Conservation (phyloP, 2,797 vertebrate species). For the Knipowitschia caucasica region DNA sequence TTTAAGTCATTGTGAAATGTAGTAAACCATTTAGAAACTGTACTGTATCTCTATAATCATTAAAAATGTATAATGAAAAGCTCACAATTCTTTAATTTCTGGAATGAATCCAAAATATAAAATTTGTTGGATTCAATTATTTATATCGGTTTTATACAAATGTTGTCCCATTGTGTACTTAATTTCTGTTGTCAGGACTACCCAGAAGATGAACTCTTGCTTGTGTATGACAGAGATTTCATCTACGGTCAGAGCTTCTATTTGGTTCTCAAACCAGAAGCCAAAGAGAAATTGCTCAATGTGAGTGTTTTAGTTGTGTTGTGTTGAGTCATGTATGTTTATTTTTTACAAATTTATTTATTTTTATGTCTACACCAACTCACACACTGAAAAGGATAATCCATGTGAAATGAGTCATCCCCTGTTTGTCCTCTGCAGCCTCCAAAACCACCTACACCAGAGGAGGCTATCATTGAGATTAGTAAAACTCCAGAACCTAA, state of each 20-base stretch:
- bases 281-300: constrained; percentile 78
- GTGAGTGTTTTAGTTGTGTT: constrained; percentile 75
- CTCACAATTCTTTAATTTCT: no score
- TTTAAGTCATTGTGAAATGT: no score
- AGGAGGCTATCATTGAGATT: constrained; percentile 56
- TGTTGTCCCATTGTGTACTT: neutral
- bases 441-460: constrained; percentile 56
- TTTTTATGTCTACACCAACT: neutral
- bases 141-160: no score
- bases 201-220: constrained; percentile 85
- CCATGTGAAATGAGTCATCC: neutral
- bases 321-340: neutral
- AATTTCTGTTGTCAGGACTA: constrained; percentile 78
- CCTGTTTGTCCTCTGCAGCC: constrained; percentile 59
- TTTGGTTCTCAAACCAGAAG: constrained; percentile 83
- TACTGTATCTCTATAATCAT: no score
- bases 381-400: neutral
- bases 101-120: neutral
- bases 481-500: constrained; percentile 64
- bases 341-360: neutral
- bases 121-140: neutral
- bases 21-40: no score
- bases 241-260: constrained; percentile 86
- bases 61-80: no score
- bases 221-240: constrained; percentile 85